Base-by-base conservation (phyloP, 2,113 vertebrate species). In the Delphinus delphis region DNA sequence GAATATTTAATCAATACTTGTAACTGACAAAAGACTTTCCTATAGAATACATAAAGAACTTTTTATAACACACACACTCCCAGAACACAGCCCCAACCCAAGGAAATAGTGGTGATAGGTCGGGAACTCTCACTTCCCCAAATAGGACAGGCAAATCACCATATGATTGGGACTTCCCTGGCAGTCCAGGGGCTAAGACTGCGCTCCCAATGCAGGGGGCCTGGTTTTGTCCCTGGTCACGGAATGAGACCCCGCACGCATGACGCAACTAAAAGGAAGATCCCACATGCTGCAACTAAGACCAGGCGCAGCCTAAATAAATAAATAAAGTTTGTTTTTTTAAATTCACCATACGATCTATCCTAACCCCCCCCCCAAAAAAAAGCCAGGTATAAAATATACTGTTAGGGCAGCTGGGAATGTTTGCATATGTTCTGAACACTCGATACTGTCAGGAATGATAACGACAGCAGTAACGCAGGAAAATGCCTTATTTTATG, bases 361-460 rank as follows among this genome's bases (percentile, higher is more conserved):
- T 21, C 38, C 38, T 23, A 71, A 31, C 25, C 53, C 33, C 2
- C 11, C 38, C 9, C 47, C 1, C 0, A 5, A 4, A 3, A 4
- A 63, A 74, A 58, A n/a, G 33, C 77, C 58, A 36, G 20, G n/a
- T 65, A 25, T 93, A 33, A 38, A 85, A 76, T 60, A 18, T 23
- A 38, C 13, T 13, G 18, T 80, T 74, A 31, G 65, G n/a, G 10
- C 10, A 50, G 47, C 31, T 3, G 20, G 63, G 23, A 88, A 31
- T 23, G 36, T 55, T 12, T 77, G 31, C 36, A 31, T 83, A 9
- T 10, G 26, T 47, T 55, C 38, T 89, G 63, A 58, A 55, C 31
- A 60, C 79, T 50, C 1, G 20, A 36, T 2, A 14, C 15, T 36
- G 12, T 38, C 13, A 36, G 31, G 13, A 71, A 41, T 13, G 53